phyloP scores from a whole-genome alignment of 2,113 vertebrate genomes.

The Riparia riparia region DNA sequence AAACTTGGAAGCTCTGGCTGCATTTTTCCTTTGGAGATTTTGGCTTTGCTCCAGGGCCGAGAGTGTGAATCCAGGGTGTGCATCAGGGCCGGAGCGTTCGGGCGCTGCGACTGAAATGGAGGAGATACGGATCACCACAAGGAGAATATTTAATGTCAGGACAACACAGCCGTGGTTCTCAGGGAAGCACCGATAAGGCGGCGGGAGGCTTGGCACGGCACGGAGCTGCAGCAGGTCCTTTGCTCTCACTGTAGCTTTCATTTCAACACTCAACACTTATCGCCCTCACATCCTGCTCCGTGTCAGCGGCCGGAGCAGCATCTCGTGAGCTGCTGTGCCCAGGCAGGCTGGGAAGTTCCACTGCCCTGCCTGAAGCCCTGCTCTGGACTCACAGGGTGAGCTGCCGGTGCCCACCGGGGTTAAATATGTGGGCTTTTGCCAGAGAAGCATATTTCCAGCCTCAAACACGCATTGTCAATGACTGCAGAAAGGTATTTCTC shows the following conservation, averaged over 20 bases:
- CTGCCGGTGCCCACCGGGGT: neutral
- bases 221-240: neutral
- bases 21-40: constrained; percentile 51
- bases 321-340: neutral
- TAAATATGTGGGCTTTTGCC: constrained; percentile 15
- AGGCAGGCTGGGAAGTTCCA: neutral
- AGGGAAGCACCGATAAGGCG: neutral
- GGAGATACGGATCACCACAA: neutral
- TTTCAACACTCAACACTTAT: constrained; percentile 17
- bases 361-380: neutral
- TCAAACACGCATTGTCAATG: neutral
- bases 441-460: constrained; percentile 4
- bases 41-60: constrained; percentile 19
- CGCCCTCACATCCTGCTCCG: neutral
- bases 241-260: neutral
- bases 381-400: neutral
- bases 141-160: neutral
- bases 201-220: neutral
- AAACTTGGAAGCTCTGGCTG: constrained; percentile 51
- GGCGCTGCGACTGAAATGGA: neutral
- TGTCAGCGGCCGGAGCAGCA: neutral
- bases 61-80: constrained; percentile 15
- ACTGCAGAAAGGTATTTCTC: constrained; percentile 46
- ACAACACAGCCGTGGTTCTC: neutral
- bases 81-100: neutral